Evolutionary conservation across 1,140 invertebrate species (phyloP).

Genomic region (Arion vulgaris): DNA sequence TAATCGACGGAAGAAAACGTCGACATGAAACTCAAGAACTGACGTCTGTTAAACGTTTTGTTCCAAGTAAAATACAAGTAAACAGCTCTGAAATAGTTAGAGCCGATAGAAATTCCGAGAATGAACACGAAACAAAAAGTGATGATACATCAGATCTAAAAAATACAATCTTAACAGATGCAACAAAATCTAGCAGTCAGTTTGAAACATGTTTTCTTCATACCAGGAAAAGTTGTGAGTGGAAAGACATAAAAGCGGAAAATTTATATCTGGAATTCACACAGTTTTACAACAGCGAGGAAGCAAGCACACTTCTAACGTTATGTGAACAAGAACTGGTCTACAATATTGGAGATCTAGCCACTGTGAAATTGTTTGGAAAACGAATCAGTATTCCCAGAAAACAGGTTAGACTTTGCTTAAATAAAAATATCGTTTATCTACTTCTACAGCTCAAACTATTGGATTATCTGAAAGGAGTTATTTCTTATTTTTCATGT

Average conservation of each 20-base stretch:
- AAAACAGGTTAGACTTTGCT: slow-evolving; percentile 76
- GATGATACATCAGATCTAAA: background rate
- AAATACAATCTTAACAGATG: background rate
- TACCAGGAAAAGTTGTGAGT: slow-evolving; percentile 32
- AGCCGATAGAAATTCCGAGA: background rate
- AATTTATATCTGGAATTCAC: slow-evolving; percentile 60
- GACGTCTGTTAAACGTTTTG: background rate
- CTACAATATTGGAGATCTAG: slow-evolving; percentile 72
- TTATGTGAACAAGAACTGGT: slow-evolving; percentile 55
- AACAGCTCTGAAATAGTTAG: background rate
- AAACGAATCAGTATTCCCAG: slow-evolving; percentile 80
- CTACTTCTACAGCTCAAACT: background rate
- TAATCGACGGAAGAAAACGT: background rate
- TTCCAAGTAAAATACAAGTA: background rate
- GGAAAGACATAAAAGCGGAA: slow-evolving; percentile 48
- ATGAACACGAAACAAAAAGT: too few species aligned
- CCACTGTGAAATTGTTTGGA: slow-evolving; percentile 79
- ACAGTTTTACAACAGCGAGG: slow-evolving; percentile 48
- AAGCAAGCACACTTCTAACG: slow-evolving; percentile 58
- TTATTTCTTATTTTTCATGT: too few species aligned
- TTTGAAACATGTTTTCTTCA: slow-evolving; percentile 43
- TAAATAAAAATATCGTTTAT: background rate
- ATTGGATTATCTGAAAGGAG: too few species aligned
- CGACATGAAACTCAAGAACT: background rate
- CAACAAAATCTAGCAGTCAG: background rate